Base-by-base conservation (phyloP, 2,113 vertebrate species). In the Eidolon helvum region DNA sequence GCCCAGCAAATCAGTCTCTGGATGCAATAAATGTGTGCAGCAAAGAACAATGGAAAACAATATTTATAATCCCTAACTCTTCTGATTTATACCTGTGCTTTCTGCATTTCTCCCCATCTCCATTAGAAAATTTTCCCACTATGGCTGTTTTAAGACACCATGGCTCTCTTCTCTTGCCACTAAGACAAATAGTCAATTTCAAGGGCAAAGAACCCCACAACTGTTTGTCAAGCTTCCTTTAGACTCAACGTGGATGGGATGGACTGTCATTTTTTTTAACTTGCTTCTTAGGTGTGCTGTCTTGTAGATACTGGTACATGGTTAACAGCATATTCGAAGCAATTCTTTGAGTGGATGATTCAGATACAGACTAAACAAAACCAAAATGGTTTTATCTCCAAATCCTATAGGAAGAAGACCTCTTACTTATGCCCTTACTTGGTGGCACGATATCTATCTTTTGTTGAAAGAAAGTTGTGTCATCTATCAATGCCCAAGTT, bases 361-460 rank as follows among this genome's bases (percentile, higher is more conserved):
- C 50, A 57, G 85, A 57, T 24, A 75, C 57, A 92, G 69, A 79
- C 38, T 50, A 80, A 95, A 88, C n/a, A 83, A 86, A 38, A 91
- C 21, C 12, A 19, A 68, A 94, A 66, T 50, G 68, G 15, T 53
- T 86, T 89, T 91, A 18, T 88, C 43, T 45, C 94, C 63, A 33
- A 69, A 43, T 24, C 35, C 18, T 10, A 18, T 2, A 72, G 30
- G 50, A 43, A 59, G 10, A 63, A 93, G 50, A 40, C 50, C 45
- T 55, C 79, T 85, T 43, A 86, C 65, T 57, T 10, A 71, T 26
- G 33, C 19, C 72, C 28, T 71, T 61, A 22, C n/a, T 78, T 38
- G 18, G n/a, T 57, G 30, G 18, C 9, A 18, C 53, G 69, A 90
- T 50, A 74, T 53, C 63, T 57, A 55, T n/a, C 18, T 59, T 68